A percentile compares a stretch with the other conserved stretches of the same genome.
Conservation (phyloP, 92 coral and sea anemone species). For the Scolanthus callimorphus region DNA sequence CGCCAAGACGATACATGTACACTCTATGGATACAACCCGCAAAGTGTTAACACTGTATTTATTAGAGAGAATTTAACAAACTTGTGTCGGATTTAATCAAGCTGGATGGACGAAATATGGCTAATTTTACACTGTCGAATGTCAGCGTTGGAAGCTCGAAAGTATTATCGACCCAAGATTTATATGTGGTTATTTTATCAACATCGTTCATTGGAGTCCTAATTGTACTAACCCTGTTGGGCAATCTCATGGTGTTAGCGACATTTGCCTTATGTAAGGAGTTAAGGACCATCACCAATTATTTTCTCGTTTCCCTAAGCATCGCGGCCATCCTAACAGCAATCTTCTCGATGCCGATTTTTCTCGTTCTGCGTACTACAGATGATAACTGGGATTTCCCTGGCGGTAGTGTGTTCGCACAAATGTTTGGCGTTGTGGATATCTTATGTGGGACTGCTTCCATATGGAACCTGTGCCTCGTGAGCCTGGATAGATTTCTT, state of each 20-base stretch:
- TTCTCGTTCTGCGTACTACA: conserved; percentile 53
- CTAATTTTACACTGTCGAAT: no score
- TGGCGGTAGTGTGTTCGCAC: conserved; percentile 44
- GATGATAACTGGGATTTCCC: conserved; percentile 42
- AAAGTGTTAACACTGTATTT: no score
- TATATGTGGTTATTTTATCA: conserved; percentile 49
- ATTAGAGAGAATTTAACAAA: no score
- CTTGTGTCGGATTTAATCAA: no score
- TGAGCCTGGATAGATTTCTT: conserved; percentile 88
- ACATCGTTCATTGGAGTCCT: conserved; percentile 57
- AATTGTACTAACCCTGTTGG: conserved; percentile 69
- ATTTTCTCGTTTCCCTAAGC: conserved; percentile 78
- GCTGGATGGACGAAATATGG: no score
- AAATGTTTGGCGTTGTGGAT: conserved; percentile 75
- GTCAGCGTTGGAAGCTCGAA: no score
- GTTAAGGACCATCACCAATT: conserved; percentile 84
- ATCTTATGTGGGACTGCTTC: conserved; percentile 88
- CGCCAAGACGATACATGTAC: no score
- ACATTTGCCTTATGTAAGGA: conserved; percentile 83
- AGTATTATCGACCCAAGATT: no score
- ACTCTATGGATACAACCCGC: no score
- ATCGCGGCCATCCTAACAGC: conserved; percentile 86
- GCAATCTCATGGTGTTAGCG: conserved; percentile 71
- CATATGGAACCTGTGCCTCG: conserved; percentile 95
- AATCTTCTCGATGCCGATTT: conserved; percentile 83